Evolutionary conservation across 2,113 vertebrate species (phyloP), one percentile per base, ranked within the genome.

Genomic region (Nannospalax galili): DNA sequence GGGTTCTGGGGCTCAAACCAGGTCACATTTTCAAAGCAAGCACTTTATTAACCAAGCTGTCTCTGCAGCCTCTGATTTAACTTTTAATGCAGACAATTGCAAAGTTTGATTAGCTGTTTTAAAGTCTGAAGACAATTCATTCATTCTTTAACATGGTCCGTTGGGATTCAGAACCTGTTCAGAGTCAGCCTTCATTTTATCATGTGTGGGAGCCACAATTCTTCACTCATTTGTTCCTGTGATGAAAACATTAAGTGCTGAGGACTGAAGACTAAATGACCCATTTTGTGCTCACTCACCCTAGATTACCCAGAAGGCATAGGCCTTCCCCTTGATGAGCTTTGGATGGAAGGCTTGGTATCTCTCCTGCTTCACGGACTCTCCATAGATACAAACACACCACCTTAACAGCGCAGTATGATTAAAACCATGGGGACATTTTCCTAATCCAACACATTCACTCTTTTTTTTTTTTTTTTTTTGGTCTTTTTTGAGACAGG

Each of bases 391-490:
- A 7, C 1, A 22, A 52, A 52, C 52, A 19, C 5, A 69, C 30
- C 15, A 12, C 42, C 45, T 69, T 90, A 40, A 91, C 96, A 97
- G 95, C 96, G 35, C 85, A 90, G 52, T 10, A 85, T 12, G 97
- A 98, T 87, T 93, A 96, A 96, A 91, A 96, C 95, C 88, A 96
- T 79, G 88, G 94, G 82, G 92, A 92, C 92, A 85, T 97, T 96
- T 95, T 94, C 95, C 82, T 96, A 96, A 96, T 95, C 94, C 94
- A 96, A 88, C 94, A 97, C 96, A 92, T 97, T 98, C 97, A 96
- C 97, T 92, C 97, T 96, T 98, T n/a, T n/a, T n/a, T n/a, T n/a
- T n/a, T n/a, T n/a, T n/a, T n/a, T n/a, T n/a, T n/a, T n/a, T n/a
- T n/a, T n/a, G n/a, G n/a, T n/a, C n/a, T n/a, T n/a, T n/a, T n/a